Base-by-base conservation (phyloP, 2,797 vertebrate genomes). In the Podargus strigoides region DNA sequence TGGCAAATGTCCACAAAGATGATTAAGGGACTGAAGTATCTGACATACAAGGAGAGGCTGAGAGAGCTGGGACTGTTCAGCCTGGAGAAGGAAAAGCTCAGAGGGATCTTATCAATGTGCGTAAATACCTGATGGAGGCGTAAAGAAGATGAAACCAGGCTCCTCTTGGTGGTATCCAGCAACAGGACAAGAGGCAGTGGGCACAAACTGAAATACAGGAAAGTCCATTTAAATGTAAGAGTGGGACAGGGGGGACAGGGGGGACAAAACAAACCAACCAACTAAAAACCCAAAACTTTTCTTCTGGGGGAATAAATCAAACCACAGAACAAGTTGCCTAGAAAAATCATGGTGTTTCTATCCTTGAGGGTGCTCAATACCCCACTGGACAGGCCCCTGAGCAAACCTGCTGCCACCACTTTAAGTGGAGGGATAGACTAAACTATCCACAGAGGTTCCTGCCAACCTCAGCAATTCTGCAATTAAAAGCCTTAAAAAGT, bases 151-250 rank as follows among this genome's bases (percentile, higher is more conserved):
- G 47, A 30, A 87, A 75, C 11, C 58, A 69, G 78, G 63, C 47
- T 92, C 70, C 30, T 89, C 90, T 85, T 44, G 30, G 56, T 58
- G 22, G 39, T 92, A 85, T 53, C 50, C 88, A 91, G 37, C 69
- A 89, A 73, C 49, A 76, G 62, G 37, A 72, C 9, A 72, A 93
- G 68, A 86, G 7, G 20, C 56, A 93, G 28, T 0, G 21, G 66
- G 21, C 36, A 58, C 30, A 87, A 90, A 87, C 86, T 94, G 90
- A 78, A 96, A 96, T 7, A 95, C 17, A 96, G 27, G 39, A 88
- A 86, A 90, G 73, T 37, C 37, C 21, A 46, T 74, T 85, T 78
- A 74, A 88, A 30, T 10, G 4, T 26, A 78, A 53, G 69, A 47
- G n/a, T n/a, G n/a, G n/a, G n/a, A n/a, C n/a, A n/a, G n/a, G n/a